A percentile compares a stretch with the other conserved stretches of the same genome.
Evolutionary conservation across 2,888 invertebrate genomes (phyloP).

Genomic region (Lepidonotus clava): DNA sequence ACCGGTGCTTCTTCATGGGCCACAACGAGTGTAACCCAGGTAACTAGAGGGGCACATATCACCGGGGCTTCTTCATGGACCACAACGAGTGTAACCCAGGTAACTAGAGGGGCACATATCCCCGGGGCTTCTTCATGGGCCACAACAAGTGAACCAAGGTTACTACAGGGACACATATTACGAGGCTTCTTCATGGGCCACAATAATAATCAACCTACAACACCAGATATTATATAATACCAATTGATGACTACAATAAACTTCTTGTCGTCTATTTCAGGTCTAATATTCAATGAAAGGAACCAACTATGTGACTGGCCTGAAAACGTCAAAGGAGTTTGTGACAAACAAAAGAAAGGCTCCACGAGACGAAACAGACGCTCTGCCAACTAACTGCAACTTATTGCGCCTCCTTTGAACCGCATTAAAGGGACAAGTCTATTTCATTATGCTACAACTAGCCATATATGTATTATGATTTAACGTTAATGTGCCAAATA

Average conservation of each 20-base stretch:
- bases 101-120: background rate
- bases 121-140: background rate
- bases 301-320: slow-evolving; percentile 52
- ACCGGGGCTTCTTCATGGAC: too few relatives aligned
- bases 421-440: background rate
- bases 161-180: too few relatives aligned
- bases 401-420: background rate
- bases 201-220: too few relatives aligned
- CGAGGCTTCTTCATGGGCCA: too few relatives aligned
- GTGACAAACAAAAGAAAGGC: slow-evolving; percentile 9
- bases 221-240: background rate
- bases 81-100: background rate
- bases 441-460: background rate
- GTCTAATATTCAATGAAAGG: slow-evolving; percentile 46
- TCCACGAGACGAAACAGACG: background rate
- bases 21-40: slow-evolving; percentile 47
- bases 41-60: background rate
- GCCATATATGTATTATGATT: background rate
- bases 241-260: background rate
- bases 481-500: too few relatives aligned
- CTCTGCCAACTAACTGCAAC: background rate
- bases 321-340: slow-evolving; percentile 6
- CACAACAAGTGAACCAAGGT: background rate
- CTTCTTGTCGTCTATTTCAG: slow-evolving; percentile 10
- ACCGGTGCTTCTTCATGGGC: slow-evolving; percentile 36